Base-by-base conservation (phyloP, 2,888 invertebrate genomes). In the Thereva nobilitata region DNA sequence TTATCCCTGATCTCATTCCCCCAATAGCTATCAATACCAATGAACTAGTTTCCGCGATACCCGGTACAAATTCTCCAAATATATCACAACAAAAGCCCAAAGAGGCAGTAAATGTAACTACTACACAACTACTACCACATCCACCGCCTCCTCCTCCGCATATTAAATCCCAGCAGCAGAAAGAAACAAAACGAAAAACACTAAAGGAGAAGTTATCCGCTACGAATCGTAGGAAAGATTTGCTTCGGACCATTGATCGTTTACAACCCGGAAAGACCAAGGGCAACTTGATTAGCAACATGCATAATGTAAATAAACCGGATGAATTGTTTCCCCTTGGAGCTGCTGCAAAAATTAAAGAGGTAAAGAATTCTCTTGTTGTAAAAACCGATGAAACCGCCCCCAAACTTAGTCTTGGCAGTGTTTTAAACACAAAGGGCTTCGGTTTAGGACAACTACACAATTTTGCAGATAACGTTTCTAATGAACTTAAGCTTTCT, bases 241-340 rank as follows among this genome's bases (percentile, higher is more conserved):
- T 91, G 68, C 90, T 92, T 78, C 84, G 92, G 70, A 92, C 92
- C 0, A 93, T 93, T 72, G 92, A 93, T 72, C 84, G 93, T 66
- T 80, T 93, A 59, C 93, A 93, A 74, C 92, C 92, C 0, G 93
- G 93, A 0, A 93, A 93, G 80, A 89, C 92, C 75, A 93, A 93
- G 83, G 93, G 93, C 0, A 93, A 93, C 81, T 82, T 93, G 23
- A 82, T 93, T 37, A 87, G 90, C 45, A 92, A 89, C 76, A 83
- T 87, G 35, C 83, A 82, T 72, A 86, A 84, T 73, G 75, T 82
- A 0, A 83, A 84, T 70, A 86, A 86, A 76, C 73, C 82, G 3
- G 89, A 89, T 72, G 89, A 89, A 75, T 73, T 82, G 0, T 80
- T 83, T 50, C 84, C 86, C 3, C 74, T 83, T 10, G 86, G 85